Conservation (phyloP, 2,888 invertebrate species). For the Tiliacea citrago region DNA sequence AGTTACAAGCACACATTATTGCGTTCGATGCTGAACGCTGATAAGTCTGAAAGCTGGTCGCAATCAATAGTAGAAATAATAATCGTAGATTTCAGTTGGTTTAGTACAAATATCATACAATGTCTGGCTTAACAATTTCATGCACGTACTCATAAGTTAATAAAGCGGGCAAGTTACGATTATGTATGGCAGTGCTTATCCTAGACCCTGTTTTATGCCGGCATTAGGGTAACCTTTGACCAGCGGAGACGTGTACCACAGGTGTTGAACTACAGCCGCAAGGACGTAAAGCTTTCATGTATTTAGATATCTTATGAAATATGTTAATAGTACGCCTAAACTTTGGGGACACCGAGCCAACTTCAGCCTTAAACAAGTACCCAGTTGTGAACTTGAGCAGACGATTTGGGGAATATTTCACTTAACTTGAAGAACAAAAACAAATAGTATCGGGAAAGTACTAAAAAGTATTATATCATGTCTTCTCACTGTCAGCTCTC, state of each 20-base stretch:
- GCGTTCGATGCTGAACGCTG: constrained; percentile 5
- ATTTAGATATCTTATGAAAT: constrained; percentile 64
- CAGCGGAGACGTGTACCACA: constrained; percentile 55
- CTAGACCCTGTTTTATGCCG: constrained; percentile 57
- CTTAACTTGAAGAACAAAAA: constrained; percentile 33
- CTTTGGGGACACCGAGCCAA: constrained; percentile 58
- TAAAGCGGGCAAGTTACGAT: constrained; percentile 58
- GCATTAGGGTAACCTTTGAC: constrained; percentile 60
- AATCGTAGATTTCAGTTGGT: constrained; percentile 1
- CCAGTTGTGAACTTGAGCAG: constrained; percentile 37
- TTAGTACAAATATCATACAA: constrained; percentile 29
- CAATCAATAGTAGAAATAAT: constrained; percentile 8
- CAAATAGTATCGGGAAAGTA: constrained; percentile 24
- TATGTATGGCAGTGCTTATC: constrained; percentile 60
- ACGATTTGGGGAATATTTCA: constrained; percentile 41
- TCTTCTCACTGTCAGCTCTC: constrained; percentile 32
- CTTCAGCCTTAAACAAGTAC: constrained; percentile 58
- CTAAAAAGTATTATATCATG: constrained; percentile 35
- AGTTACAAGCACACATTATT: constrained; percentile 13
- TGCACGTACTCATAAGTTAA: constrained; percentile 62
- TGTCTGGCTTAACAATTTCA: constrained; percentile 44
- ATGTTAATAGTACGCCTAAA: constrained; percentile 56
- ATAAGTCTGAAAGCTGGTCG: constrained; percentile 1
- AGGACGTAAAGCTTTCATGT: constrained; percentile 59
- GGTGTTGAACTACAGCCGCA: constrained; percentile 62